Evolutionary conservation across 2,113 vertebrate genomes (phyloP).

Genomic region (Crotophaga sulcirostris): DNA sequence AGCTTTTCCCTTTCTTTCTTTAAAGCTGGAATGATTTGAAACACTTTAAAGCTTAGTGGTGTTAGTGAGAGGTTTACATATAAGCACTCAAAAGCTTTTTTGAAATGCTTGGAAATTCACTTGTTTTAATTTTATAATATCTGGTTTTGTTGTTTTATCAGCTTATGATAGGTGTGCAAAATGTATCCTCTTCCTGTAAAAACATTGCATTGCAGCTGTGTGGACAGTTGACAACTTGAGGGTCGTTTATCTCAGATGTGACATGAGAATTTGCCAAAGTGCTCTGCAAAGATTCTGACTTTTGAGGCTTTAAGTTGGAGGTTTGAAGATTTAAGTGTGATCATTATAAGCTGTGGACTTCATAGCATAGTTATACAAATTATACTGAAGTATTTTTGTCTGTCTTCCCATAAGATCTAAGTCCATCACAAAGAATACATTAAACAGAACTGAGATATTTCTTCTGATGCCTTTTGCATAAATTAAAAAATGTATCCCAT

Average conservation of each 20-base stretch:
- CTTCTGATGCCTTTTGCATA: background rate
- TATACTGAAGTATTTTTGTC: background rate
- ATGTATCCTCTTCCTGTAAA: background rate
- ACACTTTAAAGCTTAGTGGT: background rate
- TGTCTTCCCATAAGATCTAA: background rate
- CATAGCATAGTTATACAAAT: background rate
- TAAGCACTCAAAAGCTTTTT: background rate
- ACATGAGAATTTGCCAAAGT: background rate
- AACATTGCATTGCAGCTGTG: background rate
- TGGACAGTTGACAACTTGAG: background rate
- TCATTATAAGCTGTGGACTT: background rate
- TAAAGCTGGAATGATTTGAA: background rate
- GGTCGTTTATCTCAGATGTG: background rate
- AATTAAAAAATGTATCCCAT: background rate
- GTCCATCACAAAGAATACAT: background rate
- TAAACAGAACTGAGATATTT: background rate
- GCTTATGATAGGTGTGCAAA: background rate
- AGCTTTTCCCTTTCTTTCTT: background rate
- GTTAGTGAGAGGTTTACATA: background rate
- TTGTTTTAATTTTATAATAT: background rate
- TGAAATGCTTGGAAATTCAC: background rate
- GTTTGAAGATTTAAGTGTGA: background rate
- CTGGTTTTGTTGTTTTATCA: background rate
- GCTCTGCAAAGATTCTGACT: background rate
- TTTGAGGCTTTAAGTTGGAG: background rate